Base-by-base conservation (phyloP, 2,888 invertebrate genomes). In the Stenchaetothrips biformis region DNA sequence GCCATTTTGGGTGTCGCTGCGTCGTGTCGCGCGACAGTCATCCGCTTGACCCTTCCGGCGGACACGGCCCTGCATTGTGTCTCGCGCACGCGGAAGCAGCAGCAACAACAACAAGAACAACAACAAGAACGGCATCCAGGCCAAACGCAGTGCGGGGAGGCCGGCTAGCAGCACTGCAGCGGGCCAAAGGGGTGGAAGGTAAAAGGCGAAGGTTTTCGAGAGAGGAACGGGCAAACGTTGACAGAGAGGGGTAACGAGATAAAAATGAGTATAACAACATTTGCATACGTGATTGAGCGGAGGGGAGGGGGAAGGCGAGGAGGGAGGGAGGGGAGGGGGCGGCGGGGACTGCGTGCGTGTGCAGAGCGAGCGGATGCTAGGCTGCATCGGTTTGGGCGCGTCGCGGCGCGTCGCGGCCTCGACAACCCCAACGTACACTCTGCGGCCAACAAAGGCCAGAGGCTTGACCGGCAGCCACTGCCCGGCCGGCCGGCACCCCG, bases 201-300 rank as follows among this genome's bases (percentile, higher is more conserved):
- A 18, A 37, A 37, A 59, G 59, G 59, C 18, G 59, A 13, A 13
- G 59, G 59, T 18, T 59, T 11, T 18, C 59, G 67, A 21, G 25
- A 25, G 25, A 11, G 25, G 67, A 37, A 37, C 37, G 37, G 37
- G 37, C 37, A 37, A 37, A 37, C 37, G 37, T 37, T 37, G 37
- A 37, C 37, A 37, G 25, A 25, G 25, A 11, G 25, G 67, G 67
- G 67, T 74, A 74, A 74, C 67, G 67, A 74, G 67, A 74, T 74
- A 74, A 74, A 74, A 74, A 74, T 74, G 67, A 74, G 67, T 74
- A 25, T 74, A 74, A 74, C 21, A 74, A 74, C 67, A 74, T 74
- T 74, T 74, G 67, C 67, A 74, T 74, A 25, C 67, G 67, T 74
- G 67, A 74, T 74, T 74, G 67, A 74, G 67, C 67, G 21, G 25